These are phyloP conservation scores for Drosophila ogumai DNA, from an alignment of 1,140 invertebrate species.

Conservation along the genomic window DNA sequence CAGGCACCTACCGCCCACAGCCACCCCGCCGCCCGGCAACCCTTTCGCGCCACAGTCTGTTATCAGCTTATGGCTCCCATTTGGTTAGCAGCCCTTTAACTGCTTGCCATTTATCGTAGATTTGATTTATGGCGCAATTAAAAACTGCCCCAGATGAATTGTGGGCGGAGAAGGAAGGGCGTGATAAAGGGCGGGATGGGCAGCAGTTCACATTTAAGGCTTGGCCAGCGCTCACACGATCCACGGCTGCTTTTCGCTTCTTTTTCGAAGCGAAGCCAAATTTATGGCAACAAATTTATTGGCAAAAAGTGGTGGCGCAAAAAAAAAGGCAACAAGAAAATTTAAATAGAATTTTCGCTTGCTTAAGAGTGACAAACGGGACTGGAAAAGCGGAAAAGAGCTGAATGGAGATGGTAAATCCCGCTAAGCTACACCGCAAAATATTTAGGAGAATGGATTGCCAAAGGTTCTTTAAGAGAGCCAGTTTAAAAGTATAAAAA, in stretches of 20 bases:
- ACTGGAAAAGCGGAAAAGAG: slow-evolving; percentile 6
- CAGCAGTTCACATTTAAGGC: slow-evolving; percentile 24
- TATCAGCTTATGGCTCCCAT: slow-evolving; percentile 83
- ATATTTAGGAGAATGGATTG: slow-evolving; percentile 4
- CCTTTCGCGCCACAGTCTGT: slow-evolving; percentile 43
- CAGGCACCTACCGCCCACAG: slow-evolving; percentile 42
- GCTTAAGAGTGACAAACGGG: slow-evolving; percentile 48
- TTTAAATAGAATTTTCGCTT: slow-evolving; percentile 67
- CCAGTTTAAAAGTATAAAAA: not conserved
- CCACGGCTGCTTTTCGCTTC: slow-evolving; percentile 8
- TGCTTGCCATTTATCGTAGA: slow-evolving; percentile 79
- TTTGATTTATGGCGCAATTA: slow-evolving; percentile 82
- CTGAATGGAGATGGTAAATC: slow-evolving; percentile 39
- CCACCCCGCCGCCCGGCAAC: not conserved
- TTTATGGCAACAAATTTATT: slow-evolving; percentile 79
- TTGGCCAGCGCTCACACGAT: slow-evolving; percentile 55
- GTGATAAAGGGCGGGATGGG: not conserved
- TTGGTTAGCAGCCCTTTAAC: slow-evolving; percentile 83
- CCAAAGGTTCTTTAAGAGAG: too few relatives aligned
- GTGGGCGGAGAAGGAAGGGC: not conserved
- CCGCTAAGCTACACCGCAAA: slow-evolving; percentile 49
- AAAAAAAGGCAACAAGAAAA: slow-evolving; percentile 41
- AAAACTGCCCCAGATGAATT: slow-evolving; percentile 64
- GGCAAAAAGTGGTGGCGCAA: slow-evolving; percentile 39
- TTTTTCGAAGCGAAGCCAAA: slow-evolving; percentile 63